Evolutionary conservation across 2,113 vertebrate species (phyloP), one percentile per base, ranked within the genome.

Genomic region (Barbus barbus): DNA sequence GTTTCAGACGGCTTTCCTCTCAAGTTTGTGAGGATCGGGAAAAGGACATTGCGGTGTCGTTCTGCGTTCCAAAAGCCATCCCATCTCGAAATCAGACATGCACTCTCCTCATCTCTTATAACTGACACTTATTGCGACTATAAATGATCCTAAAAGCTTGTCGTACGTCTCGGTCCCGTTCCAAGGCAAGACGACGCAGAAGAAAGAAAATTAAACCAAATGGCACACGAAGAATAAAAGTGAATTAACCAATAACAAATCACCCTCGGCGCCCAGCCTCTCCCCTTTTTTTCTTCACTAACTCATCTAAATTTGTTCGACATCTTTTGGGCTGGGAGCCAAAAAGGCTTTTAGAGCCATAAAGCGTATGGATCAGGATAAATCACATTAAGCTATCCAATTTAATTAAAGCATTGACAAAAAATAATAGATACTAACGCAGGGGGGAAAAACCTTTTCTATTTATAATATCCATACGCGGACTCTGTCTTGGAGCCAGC

Each of bases 321-420:
- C 95, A 92, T 96, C 94, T 97, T 96, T 92, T 28, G 83, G 97
- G 97, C 95, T 85, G 2, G 83, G 93, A 90, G 96, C 97, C 97
- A 99, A 95, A 98, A 98, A 98, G 97, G 95, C 97, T 98, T 97
- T 99, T 98, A 97, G 96, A 97, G 95, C 95, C 95, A 97, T 97
- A 97, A 97, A 97, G 95, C 94, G 95, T 95, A 96, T 97, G 96
- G 96, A 96, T 97, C 95, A 96, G 94, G 93, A 96, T 97, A 97
- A 98, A 99, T 98, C 97, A 96, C 95, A 96, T 98, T 98, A 96
- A 94, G 93, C 93, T 94, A 94, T 96, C 95, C 95, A 95, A 98
- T 98, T 98, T 98, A 97, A 99, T 98, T 98, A 98, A 96, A 93
- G 95, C 98, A 99, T 99, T 95, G 97, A 97, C 97, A 96, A 93